Evolutionary conservation across 2,888 invertebrate genomes (phyloP).

Genomic region (Mantis religiosa): DNA sequence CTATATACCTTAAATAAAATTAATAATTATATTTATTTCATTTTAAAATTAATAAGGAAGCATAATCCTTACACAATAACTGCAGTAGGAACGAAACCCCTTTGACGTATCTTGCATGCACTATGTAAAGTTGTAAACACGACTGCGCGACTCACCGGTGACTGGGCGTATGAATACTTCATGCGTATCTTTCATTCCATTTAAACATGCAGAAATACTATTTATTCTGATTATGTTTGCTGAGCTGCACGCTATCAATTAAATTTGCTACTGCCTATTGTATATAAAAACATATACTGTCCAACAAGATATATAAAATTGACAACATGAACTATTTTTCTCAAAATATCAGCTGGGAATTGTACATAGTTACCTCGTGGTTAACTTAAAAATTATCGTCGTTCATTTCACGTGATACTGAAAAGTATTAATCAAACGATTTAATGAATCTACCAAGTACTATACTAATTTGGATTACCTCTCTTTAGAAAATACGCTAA

Average conservation of each 20-base stretch:
- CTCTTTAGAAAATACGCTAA: neutral
- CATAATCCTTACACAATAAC: slow-evolving; percentile 27
- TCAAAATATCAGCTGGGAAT: slow-evolving; percentile 22
- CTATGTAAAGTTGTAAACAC: slow-evolving; percentile 34
- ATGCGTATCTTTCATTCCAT: neutral
- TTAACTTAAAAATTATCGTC: neutral
- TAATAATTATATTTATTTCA: neutral
- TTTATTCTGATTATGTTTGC: neutral
- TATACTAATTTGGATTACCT: neutral
- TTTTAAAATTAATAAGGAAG: neutral
- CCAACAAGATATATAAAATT: neutral
- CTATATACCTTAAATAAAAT: neutral
- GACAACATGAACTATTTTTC: slow-evolving; percentile 23
- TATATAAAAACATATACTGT: neutral
- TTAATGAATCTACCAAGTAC: neutral
- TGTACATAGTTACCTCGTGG: slow-evolving; percentile 17
- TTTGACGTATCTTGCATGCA: slow-evolving; percentile 32
- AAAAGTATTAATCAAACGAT: neutral
- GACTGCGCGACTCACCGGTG: slow-evolving; percentile 32
- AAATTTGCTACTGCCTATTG: neutral
- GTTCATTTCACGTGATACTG: neutral
- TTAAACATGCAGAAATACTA: neutral
- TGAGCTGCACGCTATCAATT: neutral
- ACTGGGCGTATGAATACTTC: slow-evolving; percentile 28
- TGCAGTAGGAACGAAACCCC: slow-evolving; percentile 26